phyloP scores from a whole-genome alignment of 2,113 vertebrate species.

The Pygoscelis adeliae region DNA sequence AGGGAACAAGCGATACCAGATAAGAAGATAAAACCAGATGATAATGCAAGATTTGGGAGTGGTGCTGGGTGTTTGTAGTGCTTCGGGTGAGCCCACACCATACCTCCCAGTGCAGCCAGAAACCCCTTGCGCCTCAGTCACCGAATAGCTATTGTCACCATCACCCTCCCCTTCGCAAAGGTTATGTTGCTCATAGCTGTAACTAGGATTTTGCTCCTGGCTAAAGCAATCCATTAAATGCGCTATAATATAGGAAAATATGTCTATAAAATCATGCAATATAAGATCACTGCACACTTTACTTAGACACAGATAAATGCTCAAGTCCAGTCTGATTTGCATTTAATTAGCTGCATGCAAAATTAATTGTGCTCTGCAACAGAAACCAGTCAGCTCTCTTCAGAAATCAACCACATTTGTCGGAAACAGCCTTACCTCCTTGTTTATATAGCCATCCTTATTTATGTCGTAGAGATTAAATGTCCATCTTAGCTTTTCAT shows the following conservation, averaged over 20 bases:
- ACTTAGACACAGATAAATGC: neutral
- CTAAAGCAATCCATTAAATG: neutral
- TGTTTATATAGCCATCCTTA: slow-evolving; percentile 95
- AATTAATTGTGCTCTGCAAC: neutral
- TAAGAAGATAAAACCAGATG: neutral
- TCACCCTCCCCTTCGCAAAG: neutral
- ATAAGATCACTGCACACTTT: neutral
- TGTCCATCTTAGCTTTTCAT: slow-evolving; percentile 95
- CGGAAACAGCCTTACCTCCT: slow-evolving; percentile 81
- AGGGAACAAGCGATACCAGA: neutral
- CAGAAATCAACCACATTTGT: neutral
- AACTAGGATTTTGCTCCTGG: neutral
- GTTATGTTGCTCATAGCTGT: neutral
- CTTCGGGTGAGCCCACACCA: neutral
- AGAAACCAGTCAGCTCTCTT: neutral
- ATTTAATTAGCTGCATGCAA: neutral
- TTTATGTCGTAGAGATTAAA: slow-evolving; percentile 98
- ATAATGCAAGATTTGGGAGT: neutral
- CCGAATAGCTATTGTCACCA: rapidly evolving
- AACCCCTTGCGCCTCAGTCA: neutral
- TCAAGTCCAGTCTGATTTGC: neutral
- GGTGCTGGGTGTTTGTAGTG: neutral
- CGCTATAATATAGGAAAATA: neutral
- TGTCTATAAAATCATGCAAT: neutral
- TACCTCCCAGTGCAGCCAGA: neutral